Evolutionary conservation across 2,888 invertebrate genomes (phyloP).

Genomic region (Ellobium chinense): DNA sequence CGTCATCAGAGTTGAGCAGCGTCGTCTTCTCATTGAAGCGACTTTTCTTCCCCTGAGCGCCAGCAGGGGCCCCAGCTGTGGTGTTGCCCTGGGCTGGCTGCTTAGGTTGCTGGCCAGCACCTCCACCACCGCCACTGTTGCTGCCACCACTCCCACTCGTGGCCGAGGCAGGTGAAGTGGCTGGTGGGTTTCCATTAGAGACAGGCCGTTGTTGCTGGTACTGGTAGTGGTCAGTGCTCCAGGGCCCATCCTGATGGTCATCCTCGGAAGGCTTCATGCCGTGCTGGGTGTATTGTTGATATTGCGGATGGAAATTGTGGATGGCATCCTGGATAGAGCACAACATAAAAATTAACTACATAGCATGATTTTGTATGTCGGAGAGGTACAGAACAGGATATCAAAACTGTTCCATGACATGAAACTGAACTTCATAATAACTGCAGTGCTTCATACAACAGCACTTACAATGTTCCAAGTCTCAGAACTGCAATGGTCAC

Average conservation of each 20-base stretch:
- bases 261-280: slow-evolving; percentile 72
- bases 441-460: no score
- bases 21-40: slow-evolving; percentile 98
- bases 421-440: no score
- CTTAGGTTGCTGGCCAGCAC: not conserved
- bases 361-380: no score
- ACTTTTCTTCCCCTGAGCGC: slow-evolving; percentile 53
- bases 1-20: slow-evolving; percentile 96
- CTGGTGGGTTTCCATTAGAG: slow-evolving; percentile 24
- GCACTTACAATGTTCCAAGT: no score
- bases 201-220: slow-evolving; percentile 51
- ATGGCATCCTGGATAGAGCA: slow-evolving; percentile 90
- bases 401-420: no score
- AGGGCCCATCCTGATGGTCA: slow-evolving; percentile 63
- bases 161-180: slow-evolving; percentile 26
- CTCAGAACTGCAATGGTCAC: no score
- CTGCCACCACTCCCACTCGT: not conserved
- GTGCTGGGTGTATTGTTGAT: slow-evolving; percentile 91
- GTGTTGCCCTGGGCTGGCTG: slow-evolving; percentile 12
- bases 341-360: no score
- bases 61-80: slow-evolving; percentile 41
- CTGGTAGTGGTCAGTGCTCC: slow-evolving; percentile 60
- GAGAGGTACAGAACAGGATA: no score
- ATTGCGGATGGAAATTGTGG: slow-evolving; percentile 99
- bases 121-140: not conserved